These are phyloP conservation scores for Muntiacus reevesi DNA, from an alignment of 2,113 vertebrate genomes.

Conservation along the genomic window DNA sequence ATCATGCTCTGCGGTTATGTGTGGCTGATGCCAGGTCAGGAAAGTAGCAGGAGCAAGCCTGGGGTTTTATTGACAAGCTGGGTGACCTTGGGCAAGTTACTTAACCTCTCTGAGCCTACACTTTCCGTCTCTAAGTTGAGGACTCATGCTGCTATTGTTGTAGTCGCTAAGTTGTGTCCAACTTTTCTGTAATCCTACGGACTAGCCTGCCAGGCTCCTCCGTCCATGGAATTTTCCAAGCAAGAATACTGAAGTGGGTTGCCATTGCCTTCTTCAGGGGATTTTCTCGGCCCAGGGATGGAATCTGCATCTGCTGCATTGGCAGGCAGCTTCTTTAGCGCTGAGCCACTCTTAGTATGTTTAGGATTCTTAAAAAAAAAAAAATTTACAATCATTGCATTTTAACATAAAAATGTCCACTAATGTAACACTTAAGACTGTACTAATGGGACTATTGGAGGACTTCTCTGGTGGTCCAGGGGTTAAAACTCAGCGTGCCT, in stretches of 20 bases:
- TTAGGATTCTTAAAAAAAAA: not conserved
- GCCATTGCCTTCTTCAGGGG: not conserved
- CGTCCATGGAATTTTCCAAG: not conserved
- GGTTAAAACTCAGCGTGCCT: not conserved
- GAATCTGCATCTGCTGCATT: not conserved
- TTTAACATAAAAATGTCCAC: not conserved
- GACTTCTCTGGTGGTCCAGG: not conserved
- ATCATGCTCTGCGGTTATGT: not conserved
- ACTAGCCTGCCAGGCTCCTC: not conserved
- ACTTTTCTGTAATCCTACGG: not conserved
- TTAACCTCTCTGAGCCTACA: not conserved
- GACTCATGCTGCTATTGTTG: not conserved
- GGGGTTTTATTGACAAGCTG: not conserved
- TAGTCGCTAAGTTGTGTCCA: not conserved
- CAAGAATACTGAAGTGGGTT: not conserved
- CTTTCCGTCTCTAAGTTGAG: not conserved
- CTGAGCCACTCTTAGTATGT: not conserved
- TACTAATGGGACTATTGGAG: not conserved
- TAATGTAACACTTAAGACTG: not conserved
- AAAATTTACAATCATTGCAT: not conserved
- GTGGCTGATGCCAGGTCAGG: not conserved
- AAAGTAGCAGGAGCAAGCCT: not conserved
- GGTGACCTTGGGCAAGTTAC: not conserved
- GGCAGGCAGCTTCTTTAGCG: not conserved
- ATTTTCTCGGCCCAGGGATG: not conserved